Evolutionary conservation across 2,888 invertebrate genomes (phyloP), one percentile per base, ranked within the genome.

Genomic region (Eristalis pertinax): DNA sequence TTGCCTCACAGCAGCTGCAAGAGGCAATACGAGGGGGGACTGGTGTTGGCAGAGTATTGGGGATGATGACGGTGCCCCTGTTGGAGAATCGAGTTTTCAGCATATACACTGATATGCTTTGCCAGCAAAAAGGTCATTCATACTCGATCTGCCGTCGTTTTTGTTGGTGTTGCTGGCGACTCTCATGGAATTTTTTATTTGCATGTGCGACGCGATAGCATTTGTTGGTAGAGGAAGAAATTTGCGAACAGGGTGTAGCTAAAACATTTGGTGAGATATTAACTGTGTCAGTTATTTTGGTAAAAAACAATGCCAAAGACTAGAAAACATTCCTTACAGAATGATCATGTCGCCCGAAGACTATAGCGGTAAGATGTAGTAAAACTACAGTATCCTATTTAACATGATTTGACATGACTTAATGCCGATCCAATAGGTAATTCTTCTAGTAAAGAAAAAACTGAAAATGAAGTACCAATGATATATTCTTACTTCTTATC

Each of bases 101-200:
- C 7, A 5, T 32, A 32, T 4, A 7, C 35, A 63, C 70, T 35
- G 79, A 69, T 58, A 75, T 73, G 79, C 79, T 79, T 74, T 84
- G 75, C 84, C 73, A 87, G 84, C 87, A 84, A 87, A 87, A 87
- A 87, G 84, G 87, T 87, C 84, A 87, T 87, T 87, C 84, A 87
- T 87, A 87, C 87, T 87, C 78, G 87, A 80, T 87, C 72, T 87
- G 87, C 63, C 50, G 56, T 67, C n/a, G n/a, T n/a, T 80, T 73
- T 35, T 63, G 50, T 41, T 38, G 8, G 24, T 26, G 29, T 43
- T 26, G 50, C 13, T 38, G 68, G 29, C 11, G 43, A 26, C 67
- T 67, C 65, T 24, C 32, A 32, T 8, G 32, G 32, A 32, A 1
- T 75, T 41, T 69, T 50, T 11, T n/a, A 77, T 72, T 84, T 87